Evolutionary conservation across 2,888 invertebrate species (phyloP).

Genomic region (Oasisia sp.): DNA sequence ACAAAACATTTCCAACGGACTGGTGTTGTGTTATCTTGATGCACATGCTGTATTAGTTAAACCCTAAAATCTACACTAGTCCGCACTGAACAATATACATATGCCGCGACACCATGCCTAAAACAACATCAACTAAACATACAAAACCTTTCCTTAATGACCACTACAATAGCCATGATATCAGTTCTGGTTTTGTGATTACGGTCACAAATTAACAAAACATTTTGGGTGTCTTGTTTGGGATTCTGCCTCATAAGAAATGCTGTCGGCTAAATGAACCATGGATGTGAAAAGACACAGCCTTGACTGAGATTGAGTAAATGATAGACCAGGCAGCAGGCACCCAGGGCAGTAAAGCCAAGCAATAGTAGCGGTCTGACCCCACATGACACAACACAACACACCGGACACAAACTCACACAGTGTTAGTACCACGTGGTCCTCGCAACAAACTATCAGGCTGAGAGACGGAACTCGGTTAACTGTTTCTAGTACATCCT

Average conservation of each 20-base stretch:
- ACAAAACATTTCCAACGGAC: too few relatives aligned
- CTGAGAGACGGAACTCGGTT: not conserved
- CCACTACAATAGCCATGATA: not conserved
- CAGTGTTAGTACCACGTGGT: not conserved
- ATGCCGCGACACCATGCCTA: not conserved
- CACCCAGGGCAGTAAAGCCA: constrained; percentile 13
- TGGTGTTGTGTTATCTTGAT: not conserved
- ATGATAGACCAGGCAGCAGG: not conserved
- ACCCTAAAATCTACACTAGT: not conserved
- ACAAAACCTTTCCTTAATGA: not conserved
- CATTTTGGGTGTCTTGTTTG: not conserved
- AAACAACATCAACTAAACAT: not conserved
- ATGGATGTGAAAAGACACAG: not conserved
- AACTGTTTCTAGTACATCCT: not conserved
- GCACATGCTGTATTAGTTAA: not conserved
- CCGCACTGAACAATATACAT: not conserved
- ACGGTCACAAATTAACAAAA: not conserved
- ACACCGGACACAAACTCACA: not conserved
- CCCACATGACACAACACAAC: not conserved
- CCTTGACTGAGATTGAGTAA: not conserved
- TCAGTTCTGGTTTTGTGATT: not conserved
- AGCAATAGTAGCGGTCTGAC: not conserved
- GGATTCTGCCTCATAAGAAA: not conserved
- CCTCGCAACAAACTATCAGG: not conserved
- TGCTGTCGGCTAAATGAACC: not conserved